Conservation (phyloP, 2,797 vertebrate species). For the Gallinago solitaria region DNA sequence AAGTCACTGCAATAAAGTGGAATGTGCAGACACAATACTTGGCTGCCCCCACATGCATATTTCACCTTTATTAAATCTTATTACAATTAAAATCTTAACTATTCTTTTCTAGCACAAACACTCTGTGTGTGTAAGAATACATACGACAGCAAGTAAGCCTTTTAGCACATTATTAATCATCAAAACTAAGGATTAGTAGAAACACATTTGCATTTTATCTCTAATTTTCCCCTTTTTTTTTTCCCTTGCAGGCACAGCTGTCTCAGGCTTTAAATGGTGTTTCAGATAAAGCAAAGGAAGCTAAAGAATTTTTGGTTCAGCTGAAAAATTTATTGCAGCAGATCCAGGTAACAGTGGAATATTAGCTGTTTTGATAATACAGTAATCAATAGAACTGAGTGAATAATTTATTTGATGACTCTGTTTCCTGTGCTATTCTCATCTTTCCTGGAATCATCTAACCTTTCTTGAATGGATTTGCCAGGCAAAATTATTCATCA, state of each 20-base stretch:
- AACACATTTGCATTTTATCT: slow-evolving; percentile 6
- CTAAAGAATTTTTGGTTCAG: slow-evolving; percentile 96
- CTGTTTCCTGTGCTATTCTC: background rate
- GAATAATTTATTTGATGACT: slow-evolving; percentile 59
- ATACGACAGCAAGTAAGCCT: background rate
- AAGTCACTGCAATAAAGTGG: slow-evolving; percentile 6
- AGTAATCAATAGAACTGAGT: slow-evolving; percentile 24
- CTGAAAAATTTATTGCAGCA: slow-evolving; percentile 97
- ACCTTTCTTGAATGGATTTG: slow-evolving; percentile 7
- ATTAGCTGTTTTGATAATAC: slow-evolving; percentile 1
- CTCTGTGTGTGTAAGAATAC: background rate
- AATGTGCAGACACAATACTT: slow-evolving; percentile 36
- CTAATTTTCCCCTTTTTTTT: background rate
- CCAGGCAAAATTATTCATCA: slow-evolving; percentile 27
- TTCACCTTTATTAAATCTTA: slow-evolving; percentile 29
- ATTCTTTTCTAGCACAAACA: background rate
- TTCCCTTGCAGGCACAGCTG: slow-evolving; percentile 86
- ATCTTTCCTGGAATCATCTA: slow-evolving; percentile 35
- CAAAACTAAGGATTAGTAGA: slow-evolving; percentile 19
- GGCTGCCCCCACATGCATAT: slow-evolving; percentile 36
- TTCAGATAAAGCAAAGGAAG: slow-evolving; percentile 97
- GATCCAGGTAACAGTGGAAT: slow-evolving; percentile 87
- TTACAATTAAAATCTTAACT: slow-evolving; percentile 1
- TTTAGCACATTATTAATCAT: slow-evolving; percentile 9
- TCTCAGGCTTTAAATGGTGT: slow-evolving; percentile 96